A percentile compares a stretch with the other conserved stretches of the same genome.
Evolutionary conservation across 2,888 invertebrate genomes (phyloP).

Genomic region (Meandrusa payeni): DNA sequence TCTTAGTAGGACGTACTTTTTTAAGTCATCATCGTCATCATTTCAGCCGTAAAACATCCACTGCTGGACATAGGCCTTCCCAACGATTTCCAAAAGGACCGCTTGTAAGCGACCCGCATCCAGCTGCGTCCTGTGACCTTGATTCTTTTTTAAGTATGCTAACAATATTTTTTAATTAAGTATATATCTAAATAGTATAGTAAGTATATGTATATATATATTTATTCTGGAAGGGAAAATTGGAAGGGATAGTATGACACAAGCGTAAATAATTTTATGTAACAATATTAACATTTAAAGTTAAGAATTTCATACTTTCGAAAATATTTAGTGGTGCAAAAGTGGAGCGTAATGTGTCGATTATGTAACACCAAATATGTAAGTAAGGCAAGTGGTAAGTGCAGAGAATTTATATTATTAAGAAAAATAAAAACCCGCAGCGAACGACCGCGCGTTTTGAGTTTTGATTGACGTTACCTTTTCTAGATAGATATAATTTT

Average conservation of each 20-base stretch:
- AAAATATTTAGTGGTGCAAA: constrained; percentile 25
- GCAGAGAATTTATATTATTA: constrained; percentile 25
- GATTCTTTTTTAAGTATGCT: no score
- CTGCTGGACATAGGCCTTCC: no score
- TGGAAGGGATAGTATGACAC: neutral
- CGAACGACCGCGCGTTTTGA: neutral
- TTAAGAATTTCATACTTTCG: constrained; percentile 26
- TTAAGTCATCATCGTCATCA: no score
- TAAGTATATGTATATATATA: no score
- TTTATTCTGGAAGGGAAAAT: neutral
- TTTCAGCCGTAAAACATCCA: no score
- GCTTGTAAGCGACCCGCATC: no score
- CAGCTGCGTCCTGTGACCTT: no score
- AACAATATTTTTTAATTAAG: no score
- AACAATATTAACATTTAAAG: constrained; percentile 27
- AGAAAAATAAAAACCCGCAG: constrained; percentile 27
- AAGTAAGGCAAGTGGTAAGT: constrained; percentile 25
- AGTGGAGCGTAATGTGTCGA: constrained; percentile 24
- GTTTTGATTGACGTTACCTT: constrained; percentile 3
- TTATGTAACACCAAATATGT: constrained; percentile 19
- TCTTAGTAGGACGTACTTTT: no score
- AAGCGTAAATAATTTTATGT: constrained; percentile 25
- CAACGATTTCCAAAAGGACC: no score
- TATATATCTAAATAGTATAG: no score
- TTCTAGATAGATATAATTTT: neutral